A percentile compares a stretch with the other conserved stretches of the same genome.
These are phyloP conservation scores for Drosophila austrosaltans DNA, from an alignment of 2,888 invertebrate genomes.

Conservation along the genomic window DNA sequence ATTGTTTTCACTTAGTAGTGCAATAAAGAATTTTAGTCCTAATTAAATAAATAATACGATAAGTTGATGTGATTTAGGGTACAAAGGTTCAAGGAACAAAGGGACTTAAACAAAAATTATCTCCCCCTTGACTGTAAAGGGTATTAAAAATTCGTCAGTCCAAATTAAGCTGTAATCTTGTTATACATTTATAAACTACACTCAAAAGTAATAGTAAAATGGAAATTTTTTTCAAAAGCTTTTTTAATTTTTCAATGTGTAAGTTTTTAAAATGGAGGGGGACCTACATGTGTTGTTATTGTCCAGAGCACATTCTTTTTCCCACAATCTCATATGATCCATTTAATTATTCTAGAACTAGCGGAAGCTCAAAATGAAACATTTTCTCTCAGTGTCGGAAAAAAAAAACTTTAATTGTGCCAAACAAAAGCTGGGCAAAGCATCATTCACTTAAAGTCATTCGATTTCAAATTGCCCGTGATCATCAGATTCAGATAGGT, in stretches of 20 bases:
- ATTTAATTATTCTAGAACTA: too few relatives aligned
- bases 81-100: background rate
- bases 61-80: too few relatives aligned
- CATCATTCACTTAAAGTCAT: constrained; percentile 38
- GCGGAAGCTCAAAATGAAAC: too few relatives aligned
- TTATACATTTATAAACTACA: background rate
- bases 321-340: too few relatives aligned
- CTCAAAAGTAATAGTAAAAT: background rate
- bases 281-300: too few relatives aligned
- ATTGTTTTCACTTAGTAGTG: background rate
- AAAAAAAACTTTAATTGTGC: constrained; percentile 23
- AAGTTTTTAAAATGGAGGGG: too few relatives aligned
- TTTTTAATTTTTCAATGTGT: too few relatives aligned
- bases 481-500: constrained; percentile 35
- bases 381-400: constrained; percentile 8
- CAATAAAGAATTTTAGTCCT: background rate
- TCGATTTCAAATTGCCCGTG: constrained; percentile 46
- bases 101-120: too few relatives aligned
- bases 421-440: constrained; percentile 16
- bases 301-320: too few relatives aligned
- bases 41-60: too few relatives aligned
- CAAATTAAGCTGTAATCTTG: background rate
- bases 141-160: background rate
- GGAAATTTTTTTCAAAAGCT: background rate
- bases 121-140: background rate